Base-by-base conservation (phyloP, 2,888 invertebrate genomes). In the Diaperis boleti region DNA sequence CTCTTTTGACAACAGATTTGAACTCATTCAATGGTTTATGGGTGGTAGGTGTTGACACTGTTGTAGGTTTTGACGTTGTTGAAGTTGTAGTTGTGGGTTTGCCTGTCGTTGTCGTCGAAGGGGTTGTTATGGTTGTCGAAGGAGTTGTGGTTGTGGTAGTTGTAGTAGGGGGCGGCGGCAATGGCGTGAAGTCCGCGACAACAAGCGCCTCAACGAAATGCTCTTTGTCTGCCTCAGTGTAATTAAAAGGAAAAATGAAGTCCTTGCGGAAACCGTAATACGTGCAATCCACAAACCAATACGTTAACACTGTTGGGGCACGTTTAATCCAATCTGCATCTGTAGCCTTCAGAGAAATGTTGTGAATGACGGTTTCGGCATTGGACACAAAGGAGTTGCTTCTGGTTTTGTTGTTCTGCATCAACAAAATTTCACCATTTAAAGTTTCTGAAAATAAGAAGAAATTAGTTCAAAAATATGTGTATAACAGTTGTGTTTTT, bases 201-300 rank as follows among this genome's bases (percentile, higher is more conserved):
- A 93, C 85, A 64, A 93, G 79, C 0, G 89, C 90, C 78, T 92
- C 91, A 44, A 93, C 81, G 26, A 83, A 81, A 76, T 90, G 89
- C 26, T 83, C 81, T 59, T 82, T 78, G 77, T 88, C 87, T 2
- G 86, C 82, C 71, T 85, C 83, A 0, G 84, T 83, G 75, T 91
- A 94, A 63, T 88, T 89, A 71, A 87, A 87, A 49, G 82, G 80
- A 65, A 90, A 87, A 6, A 83, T 81, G 37, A 87, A 86, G 72
- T 88, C 86, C 52, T 83, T 82, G 0, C 89, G 87, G 65, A 86
- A 82, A 29, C 90, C 92, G 50, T 88, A 83, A 73, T 88, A 89
- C 50, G 84, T 81, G 74, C 94, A 94, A 78, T 94, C 91, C 63
- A 92, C 84, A 74, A 92, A 93, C 94, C 94, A 94, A 78, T 87